phyloP scores from a whole-genome alignment of 2,797 vertebrate genomes.

The Thamnophis elegans region DNA sequence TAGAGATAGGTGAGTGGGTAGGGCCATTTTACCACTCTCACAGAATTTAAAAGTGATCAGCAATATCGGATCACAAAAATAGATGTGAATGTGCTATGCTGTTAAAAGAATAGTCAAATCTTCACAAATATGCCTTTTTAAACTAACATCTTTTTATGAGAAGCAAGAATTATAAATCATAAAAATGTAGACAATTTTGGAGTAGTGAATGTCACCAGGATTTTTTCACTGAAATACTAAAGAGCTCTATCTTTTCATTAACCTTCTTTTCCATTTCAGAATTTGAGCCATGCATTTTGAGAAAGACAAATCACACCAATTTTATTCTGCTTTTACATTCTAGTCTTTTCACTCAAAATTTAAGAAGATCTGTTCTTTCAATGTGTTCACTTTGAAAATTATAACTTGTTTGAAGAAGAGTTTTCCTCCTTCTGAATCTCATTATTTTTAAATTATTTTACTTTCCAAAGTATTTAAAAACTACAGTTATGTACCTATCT shows the following conservation, averaged over 20 bases:
- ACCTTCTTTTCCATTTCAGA: constrained; percentile 46
- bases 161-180: constrained; percentile 15
- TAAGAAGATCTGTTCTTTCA: background rate
- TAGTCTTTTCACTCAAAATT: background rate
- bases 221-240: constrained; percentile 53
- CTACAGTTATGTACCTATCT: background rate
- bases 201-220: constrained; percentile 47
- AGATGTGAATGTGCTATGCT: background rate
- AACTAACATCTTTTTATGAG: background rate
- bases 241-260: constrained; percentile 8
- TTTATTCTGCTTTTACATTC: background rate
- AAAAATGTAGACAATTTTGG: constrained; percentile 49
- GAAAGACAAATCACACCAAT: constrained; percentile 47
- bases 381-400: background rate
- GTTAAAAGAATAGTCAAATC: background rate
- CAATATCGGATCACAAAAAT: background rate
- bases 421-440: background rate
- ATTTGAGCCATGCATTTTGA: constrained; percentile 51
- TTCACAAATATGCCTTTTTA: constrained; percentile 33
- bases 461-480: background rate
- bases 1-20: background rate
- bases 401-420: background rate
- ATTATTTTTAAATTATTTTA: background rate
- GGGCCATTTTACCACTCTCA: background rate
- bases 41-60: background rate